phyloP scores from a whole-genome alignment of 2,113 vertebrate genomes.

The Falcunculus frontatus region DNA sequence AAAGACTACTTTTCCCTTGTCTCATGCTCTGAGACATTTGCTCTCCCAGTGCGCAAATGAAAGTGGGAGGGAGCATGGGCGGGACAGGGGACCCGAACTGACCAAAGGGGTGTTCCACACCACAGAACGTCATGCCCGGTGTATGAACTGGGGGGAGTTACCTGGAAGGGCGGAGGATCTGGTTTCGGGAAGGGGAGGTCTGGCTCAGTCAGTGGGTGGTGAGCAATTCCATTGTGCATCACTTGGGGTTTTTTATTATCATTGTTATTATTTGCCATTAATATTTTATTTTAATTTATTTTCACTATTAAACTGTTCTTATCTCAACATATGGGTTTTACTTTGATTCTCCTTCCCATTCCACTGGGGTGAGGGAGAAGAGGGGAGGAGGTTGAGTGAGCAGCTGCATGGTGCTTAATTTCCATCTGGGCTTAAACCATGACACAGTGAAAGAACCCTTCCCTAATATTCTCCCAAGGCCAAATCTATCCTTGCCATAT shows the following conservation, averaged over 20 bases:
- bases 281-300: neutral
- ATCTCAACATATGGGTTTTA: neutral
- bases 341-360: neutral
- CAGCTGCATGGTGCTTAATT: neutral
- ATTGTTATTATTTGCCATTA: neutral
- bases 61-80: neutral
- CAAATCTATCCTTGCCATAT: neutral
- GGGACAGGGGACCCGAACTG: neutral
- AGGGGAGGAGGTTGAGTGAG: neutral
- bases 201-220: neutral
- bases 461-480: neutral
- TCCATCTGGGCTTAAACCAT: neutral
- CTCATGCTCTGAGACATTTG: too few species aligned
- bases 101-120: neutral
- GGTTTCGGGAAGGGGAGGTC: neutral
- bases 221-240: neutral
- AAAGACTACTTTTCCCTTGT: neutral
- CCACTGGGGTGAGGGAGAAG: neutral
- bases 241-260: neutral
- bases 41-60: too few species aligned
- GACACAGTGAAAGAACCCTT: neutral
- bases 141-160: neutral
- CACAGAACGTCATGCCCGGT: rapidly evolving
- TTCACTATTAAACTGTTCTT: neutral
- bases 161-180: neutral